Base-by-base conservation (phyloP, 2,888 invertebrate genomes). In the Melolontha melolontha region DNA sequence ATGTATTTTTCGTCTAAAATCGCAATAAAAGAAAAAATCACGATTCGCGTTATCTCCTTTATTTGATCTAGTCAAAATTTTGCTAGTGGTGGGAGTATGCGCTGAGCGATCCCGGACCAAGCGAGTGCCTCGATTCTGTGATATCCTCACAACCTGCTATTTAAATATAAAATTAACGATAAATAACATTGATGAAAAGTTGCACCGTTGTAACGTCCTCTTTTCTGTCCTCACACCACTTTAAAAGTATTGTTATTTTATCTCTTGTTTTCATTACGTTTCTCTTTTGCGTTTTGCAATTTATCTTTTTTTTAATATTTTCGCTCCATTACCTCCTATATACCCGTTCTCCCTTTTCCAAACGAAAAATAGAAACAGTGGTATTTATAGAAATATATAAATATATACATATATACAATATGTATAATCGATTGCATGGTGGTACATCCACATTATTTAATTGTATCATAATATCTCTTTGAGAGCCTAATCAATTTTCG, bases 101-200 rank as follows among this genome's bases (percentile, higher is more conserved):
- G 77, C 75, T 77, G 76, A 78, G 79, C 79, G 78, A 76, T 77
- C 69, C 78, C 75, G 77, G 80, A 79, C 81, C 80, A 78, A 82
- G 83, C 82, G 83, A 83, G 82, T 82, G 83, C 82, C 83, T 83
- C 80, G 78, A 80, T 77, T 80, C 83, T 83, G 83, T 83, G 83
- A 83, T 83, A 83, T 75, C 79, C 79, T 81, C 80, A 80, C 81
- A 79, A 70, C 75, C 66, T 49, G 59, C 66, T 66, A 51, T 75
- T 34, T 14, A 67, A 42, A 16, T 59, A 66, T 54, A 41, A 47
- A 54, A 54, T 22, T 54, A 34, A 34, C 34, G 34, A 34, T 42
- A 8, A 44, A 27, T 47, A 29, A 62, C 34, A 62, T 62, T 29
- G 47, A 59, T 44, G 11, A 49, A 11, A 49, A 17, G 29, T 16